Base-by-base conservation (phyloP, 2,797 vertebrate species). In the Lateolabrax maculatus region DNA sequence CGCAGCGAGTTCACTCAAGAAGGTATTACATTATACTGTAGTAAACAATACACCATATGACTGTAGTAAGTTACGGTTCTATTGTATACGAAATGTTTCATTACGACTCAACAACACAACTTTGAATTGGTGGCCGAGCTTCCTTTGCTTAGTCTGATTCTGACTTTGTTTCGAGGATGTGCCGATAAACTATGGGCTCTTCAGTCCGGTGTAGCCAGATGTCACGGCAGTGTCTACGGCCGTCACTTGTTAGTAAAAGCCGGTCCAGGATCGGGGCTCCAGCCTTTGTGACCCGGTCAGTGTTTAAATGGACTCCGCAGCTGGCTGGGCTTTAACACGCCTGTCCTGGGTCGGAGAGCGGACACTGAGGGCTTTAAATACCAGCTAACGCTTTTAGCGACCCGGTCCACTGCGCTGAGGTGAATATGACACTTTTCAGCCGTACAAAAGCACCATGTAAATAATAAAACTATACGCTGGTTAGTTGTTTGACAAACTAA, bases 401-500 rank as follows among this genome's bases (percentile, higher is more conserved):
- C 9, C 16, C 29, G 2, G 5, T 19, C 9, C 12, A 9, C 3
- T 4, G 27, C 3, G 44, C 49, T 56, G 5, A 21, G 8, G 39
- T 1, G 11, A 44, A 31, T 31, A 6, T 0, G 12, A 15, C 11
- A 37, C 31, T 51, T 70, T 5, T 0, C 13, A 0, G 0, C 6
- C 9, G 11, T 1, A 15, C 1, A 43, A 18, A 56, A 4, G 4
- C 9, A n/a, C 0, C 0, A 9, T 36, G 18, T 8, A 25, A 1
- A 2, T 10, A 3, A 5, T 6, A 21, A 16, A 77, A 23, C 3
- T 5, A 1, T 1, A n/a, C 46, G 43, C 71, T 39, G 3, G 19
- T 73, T 44, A 51, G 23, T 68, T 64, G 27, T 23, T 1, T 25
- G 7, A 2, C 2, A 70, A 81, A 80, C 12, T 61, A 91, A 96